Base-by-base conservation (phyloP, 92 coral and sea anemone genomes). In the Palythoa heliodiscus region DNA sequence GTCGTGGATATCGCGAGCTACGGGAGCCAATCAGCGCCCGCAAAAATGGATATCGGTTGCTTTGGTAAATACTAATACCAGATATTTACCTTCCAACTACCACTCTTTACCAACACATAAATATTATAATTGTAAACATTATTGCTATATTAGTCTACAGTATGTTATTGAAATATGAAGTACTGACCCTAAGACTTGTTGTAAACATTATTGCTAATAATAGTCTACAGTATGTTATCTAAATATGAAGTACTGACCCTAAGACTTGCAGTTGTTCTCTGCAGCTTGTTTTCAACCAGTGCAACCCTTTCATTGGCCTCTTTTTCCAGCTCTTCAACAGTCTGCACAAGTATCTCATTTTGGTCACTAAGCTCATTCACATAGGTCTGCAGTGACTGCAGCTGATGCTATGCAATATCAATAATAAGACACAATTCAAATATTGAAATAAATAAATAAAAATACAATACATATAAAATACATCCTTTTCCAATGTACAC, bases 241-340 rank as follows among this genome's bases (percentile, higher is more conserved):
- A 0, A 2, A 17, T 52, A 52, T 53, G 2, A 52, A 2, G 52
- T 55, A 77, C 74, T 12, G 72, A 77, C 77, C 77, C 43, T 78
- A 14, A 63, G 90, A 53, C 93, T 90, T 64, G 73, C 37, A 53
- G 86, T 77, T 17, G 98, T 97, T 75, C 91, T 87, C 75, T 93
- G 93, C 13, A 97, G 93, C 88, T 95, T 97, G 52, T 91, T 84
- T 61, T 97, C 99, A 14, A 97, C 93, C 78, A 97, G 89, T 6
- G 99, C 89, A 19, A 97, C 98, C 58, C 99, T 90, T 82, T 97
- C 98, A 72, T 93, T 95, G 50, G 99, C 99, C 86, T 97, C 99
- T 53, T 95, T 76, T 77, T 97, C 99, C 24, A 97, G 95, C 70
- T 97, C 99, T 73, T 95, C 98, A 5, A 97, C 99, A n/a, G 99